phyloP scores from a whole-genome alignment of 2,797 vertebrate species.

The Austrolebias charrua region DNA sequence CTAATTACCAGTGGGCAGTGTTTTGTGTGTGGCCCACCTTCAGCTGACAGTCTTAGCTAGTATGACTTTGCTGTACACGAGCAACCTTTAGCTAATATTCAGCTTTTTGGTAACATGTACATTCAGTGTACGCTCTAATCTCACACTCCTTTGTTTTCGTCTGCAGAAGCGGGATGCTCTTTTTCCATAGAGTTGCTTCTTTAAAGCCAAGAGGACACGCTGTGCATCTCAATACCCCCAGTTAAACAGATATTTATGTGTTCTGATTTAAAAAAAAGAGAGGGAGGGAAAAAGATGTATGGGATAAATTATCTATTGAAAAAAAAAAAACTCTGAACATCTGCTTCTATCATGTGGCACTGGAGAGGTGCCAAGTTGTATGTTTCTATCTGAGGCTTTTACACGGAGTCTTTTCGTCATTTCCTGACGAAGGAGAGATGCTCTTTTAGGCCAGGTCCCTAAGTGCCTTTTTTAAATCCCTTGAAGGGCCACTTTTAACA shows the following conservation, averaged over 20 bases:
- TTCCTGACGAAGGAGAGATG: constrained; percentile 52
- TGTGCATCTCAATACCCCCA: constrained; percentile 47
- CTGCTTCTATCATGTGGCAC: constrained; percentile 73
- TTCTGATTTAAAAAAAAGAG: constrained; percentile 55
- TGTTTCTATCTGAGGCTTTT: constrained; percentile 54
- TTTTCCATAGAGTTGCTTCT: constrained; percentile 30
- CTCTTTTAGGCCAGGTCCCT: constrained; percentile 47
- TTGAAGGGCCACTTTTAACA: constrained; percentile 27
- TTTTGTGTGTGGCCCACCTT: constrained; percentile 56
- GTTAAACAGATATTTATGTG: constrained; percentile 69
- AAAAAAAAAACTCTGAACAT: constrained; percentile 60
- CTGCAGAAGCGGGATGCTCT: constrained; percentile 18
- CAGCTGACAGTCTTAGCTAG: constrained; percentile 61
- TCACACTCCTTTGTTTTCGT: constrained; percentile 23
- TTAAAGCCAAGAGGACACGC: constrained; percentile 43
- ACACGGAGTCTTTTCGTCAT: constrained; percentile 57
- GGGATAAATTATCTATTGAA: constrained; percentile 72
- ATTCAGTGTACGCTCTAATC: neutral
- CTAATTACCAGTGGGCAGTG: constrained; percentile 62
- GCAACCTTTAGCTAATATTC: constrained; percentile 23
- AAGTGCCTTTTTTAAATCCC: constrained; percentile 11
- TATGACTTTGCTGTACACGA: constrained; percentile 68
- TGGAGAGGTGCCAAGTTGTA: constrained; percentile 68
- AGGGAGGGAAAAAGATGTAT: constrained; percentile 56
- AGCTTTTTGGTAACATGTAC: constrained; percentile 11